phyloP scores from a whole-genome alignment of 2,113 vertebrate genomes.

The Struthio camelus region DNA sequence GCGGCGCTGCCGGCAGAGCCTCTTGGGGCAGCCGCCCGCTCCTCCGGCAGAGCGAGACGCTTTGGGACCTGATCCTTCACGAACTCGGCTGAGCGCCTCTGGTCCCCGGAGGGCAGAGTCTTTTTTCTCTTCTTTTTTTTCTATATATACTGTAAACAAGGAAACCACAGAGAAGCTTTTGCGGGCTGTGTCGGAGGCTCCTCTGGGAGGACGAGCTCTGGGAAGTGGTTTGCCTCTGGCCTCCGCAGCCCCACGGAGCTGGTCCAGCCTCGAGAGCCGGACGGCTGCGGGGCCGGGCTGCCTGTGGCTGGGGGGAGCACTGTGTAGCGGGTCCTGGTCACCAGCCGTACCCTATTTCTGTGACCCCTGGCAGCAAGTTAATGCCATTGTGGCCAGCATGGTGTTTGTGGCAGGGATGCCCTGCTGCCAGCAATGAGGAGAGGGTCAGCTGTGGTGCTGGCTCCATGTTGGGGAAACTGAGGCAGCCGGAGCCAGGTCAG shows the following conservation, averaged over 20 bases:
- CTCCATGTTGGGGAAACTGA: no score
- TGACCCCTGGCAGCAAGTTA: not conserved
- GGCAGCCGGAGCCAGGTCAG: no score
- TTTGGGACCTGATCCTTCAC: fast-evolving
- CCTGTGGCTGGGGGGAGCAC: not conserved
- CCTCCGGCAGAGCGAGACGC: no score
- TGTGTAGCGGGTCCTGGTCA: not conserved
- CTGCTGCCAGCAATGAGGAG: not conserved
- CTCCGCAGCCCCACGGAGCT: fast-evolving
- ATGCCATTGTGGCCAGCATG: not conserved
- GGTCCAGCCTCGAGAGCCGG: not conserved
- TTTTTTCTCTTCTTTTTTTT: not conserved
- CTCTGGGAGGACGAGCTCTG: not conserved
- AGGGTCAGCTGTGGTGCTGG: not conserved
- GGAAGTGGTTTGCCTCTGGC: not conserved
- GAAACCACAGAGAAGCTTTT: slow-evolving; percentile 5
- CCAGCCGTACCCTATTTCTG: not conserved
- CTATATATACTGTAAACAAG: slow-evolving; percentile 3
- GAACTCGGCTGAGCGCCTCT: not conserved
- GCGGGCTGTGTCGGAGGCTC: not conserved
- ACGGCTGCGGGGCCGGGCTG: not conserved
- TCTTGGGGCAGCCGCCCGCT: no score
- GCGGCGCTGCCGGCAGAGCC: no score
- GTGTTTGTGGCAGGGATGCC: not conserved
- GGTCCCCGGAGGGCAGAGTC: not conserved